Base-by-base conservation (phyloP, 2,113 vertebrate genomes). In the Hiodon alosoides region DNA sequence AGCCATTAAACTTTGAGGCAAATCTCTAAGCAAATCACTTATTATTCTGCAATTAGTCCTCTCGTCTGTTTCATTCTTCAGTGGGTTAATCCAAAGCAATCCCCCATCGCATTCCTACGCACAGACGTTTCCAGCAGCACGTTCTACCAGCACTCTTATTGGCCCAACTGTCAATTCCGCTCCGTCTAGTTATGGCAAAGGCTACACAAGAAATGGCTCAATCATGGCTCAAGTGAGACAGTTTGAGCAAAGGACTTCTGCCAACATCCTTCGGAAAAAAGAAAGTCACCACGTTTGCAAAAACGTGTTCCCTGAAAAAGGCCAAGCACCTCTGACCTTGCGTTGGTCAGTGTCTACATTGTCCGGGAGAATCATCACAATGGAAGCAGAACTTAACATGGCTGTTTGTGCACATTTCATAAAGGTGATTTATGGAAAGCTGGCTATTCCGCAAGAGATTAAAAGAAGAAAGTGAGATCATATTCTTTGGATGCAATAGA, bases 121-220 rank as follows among this genome's bases (percentile, higher is more conserved):
- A 87, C 88, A 91, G 89, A 89, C 85, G 84, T 90, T 87, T 90
- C 87, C 85, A 85, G 72, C 90, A 92, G 91, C 86, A 81, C 87
- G 83, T 90, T 87, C 85, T 93, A 92, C 95, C 93, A 91, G 89
- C 82, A 83, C 92, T 90, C 31, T 89, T 84, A 89, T 92, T 89
- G 89, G 91, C 87, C 93, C 88, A 80, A 80, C 87, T 89, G 88
- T 87, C 88, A 88, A 91, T 93, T 91, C 90, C 92, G 90, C 81
- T 90, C 89, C 87, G 90, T 87, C 87, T 86, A 86, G 88, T 81
- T 87, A 86, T 17, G 31, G 87, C 82, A 91, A 90, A 92, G 85
- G 82, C 9, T 85, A 87, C 81, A 81, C 74, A 72, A 89, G 87
- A 83, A 83, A 86, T 88, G 87, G 83, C 86, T 85, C 69, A 84